These are phyloP conservation scores for Drosophila koepferae DNA, from an alignment of 2,888 invertebrate genomes.

Conservation along the genomic window DNA sequence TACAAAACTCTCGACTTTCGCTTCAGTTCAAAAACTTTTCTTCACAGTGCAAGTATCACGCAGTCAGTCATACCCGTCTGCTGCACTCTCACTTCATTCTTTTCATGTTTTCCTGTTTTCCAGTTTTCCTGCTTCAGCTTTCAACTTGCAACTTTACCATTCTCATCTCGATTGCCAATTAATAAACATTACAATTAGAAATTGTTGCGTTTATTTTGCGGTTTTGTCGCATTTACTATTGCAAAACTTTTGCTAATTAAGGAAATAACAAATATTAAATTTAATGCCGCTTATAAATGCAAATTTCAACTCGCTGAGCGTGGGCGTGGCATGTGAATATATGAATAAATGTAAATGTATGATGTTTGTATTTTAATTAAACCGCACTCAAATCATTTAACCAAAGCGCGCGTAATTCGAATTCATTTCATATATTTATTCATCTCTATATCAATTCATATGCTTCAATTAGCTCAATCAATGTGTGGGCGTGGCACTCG, in stretches of 20 bases:
- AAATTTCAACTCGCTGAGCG: conserved; percentile 16
- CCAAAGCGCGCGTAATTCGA: conserved; percentile 2
- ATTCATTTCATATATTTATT: conserved; percentile 12
- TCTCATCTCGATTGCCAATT: conserved; percentile 41
- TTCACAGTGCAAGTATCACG: neutral
- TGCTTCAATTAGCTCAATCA: conserved; percentile 58
- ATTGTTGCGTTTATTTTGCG: conserved; percentile 60
- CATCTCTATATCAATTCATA: conserved; percentile 16
- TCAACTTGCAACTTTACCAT: too few species aligned
- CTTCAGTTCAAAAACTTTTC: neutral
- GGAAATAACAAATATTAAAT: conserved; percentile 24
- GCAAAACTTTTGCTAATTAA: conserved; percentile 61
- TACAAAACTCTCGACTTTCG: neutral
- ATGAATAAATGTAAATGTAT: conserved; percentile 3
- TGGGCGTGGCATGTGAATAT: conserved; percentile 26
- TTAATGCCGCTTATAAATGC: conserved; percentile 39
- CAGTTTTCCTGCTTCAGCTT: too few species aligned
- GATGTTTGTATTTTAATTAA: conserved; percentile 55
- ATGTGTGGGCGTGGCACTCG: conserved; percentile 5
- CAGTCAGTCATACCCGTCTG: neutral
- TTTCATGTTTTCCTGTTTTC: too few species aligned
- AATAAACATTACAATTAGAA: conserved; percentile 61
- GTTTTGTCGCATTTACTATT: conserved; percentile 31
- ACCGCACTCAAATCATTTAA: conserved; percentile 51
- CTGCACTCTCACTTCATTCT: neutral